A percentile compares a stretch with the other conserved stretches of the same genome.
phyloP scores from a whole-genome alignment of 2,113 vertebrate genomes.

The Ceuthmochares aereus region DNA sequence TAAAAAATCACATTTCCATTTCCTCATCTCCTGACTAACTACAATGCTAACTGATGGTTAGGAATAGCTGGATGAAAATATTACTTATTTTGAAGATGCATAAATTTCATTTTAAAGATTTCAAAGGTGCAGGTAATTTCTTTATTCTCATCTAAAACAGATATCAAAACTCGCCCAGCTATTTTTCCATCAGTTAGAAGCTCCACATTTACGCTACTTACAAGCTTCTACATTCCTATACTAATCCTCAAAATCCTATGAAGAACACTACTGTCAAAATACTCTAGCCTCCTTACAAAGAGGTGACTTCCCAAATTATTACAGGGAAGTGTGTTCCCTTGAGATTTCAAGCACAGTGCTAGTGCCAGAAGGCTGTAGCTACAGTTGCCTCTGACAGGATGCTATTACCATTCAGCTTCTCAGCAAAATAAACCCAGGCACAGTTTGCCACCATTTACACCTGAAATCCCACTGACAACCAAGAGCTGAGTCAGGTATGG shows the following conservation, averaged over 20 bases:
- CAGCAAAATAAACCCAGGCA: neutral
- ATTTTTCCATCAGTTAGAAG: neutral
- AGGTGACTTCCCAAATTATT: neutral
- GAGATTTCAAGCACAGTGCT: neutral
- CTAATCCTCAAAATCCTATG: neutral
- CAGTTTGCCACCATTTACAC: neutral
- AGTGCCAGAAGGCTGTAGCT: neutral
- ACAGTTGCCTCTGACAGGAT: neutral
- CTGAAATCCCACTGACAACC: neutral
- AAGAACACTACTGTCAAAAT: neutral
- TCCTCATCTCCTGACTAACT: conserved; percentile 11
- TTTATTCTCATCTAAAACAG: neutral
- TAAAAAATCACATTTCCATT: neutral
- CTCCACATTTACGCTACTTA: neutral
- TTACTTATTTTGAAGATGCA: neutral
- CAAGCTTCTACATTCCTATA: neutral
- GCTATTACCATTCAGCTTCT: neutral
- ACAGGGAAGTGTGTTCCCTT: neutral
- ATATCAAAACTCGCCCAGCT: neutral
- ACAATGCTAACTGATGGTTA: neutral
- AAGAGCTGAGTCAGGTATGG: accelerated
- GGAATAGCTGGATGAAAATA: conserved; percentile 9
- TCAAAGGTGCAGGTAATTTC: neutral
- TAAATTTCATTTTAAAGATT: neutral
- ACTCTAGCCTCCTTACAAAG: neutral